These are phyloP conservation scores for Steinernema carpocapsae DNA, from an alignment of 2,888 invertebrate genomes.

Conservation along the genomic window DNA sequence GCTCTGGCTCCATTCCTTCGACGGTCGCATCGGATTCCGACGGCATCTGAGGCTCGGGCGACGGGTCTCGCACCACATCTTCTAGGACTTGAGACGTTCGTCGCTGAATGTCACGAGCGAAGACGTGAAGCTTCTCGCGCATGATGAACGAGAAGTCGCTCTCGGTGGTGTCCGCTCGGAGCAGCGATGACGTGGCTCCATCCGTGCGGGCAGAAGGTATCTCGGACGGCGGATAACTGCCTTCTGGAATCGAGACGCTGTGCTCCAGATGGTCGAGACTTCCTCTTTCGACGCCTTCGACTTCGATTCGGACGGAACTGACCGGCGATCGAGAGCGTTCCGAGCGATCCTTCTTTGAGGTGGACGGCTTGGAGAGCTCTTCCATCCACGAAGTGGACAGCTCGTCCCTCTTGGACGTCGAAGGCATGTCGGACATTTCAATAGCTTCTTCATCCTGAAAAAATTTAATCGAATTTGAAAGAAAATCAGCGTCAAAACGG, in stretches of 20 bases:
- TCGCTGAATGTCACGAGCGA: constrained; percentile 57
- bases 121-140: constrained; percentile 57
- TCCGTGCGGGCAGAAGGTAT: constrained; percentile 2
- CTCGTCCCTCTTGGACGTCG: neutral
- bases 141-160: constrained; percentile 58
- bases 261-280: neutral
- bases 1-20: neutral
- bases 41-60: constrained; percentile 47
- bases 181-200: neutral
- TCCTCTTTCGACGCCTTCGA: neutral
- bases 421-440: neutral
- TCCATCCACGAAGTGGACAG: too few relatives aligned
- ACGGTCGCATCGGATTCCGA: constrained; percentile 36
- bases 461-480: too few relatives aligned
- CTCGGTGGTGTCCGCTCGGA: constrained; percentile 6
- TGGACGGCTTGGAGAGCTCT: neutral
- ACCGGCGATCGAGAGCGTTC: neutral
- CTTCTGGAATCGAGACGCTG: constrained; percentile 4
- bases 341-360: neutral
- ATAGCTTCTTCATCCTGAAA: constrained; percentile 13
- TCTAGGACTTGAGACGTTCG: constrained; percentile 60
- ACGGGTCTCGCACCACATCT: constrained; percentile 53
- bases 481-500: too few relatives aligned
- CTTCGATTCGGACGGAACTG: constrained; percentile 11
- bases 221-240: neutral